phyloP scores from a whole-genome alignment of 2,113 vertebrate species.

The Cettia cetti region DNA sequence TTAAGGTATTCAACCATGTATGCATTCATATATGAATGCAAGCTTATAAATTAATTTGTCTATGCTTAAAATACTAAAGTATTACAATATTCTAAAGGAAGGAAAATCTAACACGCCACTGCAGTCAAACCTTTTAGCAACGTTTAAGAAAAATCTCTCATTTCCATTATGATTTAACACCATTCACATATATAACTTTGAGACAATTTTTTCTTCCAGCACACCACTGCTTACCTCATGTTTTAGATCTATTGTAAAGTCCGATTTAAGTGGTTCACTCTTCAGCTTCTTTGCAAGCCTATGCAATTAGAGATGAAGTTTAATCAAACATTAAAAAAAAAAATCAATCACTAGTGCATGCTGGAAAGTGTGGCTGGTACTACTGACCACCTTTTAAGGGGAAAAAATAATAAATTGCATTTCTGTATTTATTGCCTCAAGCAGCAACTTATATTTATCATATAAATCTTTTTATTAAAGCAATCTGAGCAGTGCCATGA shows the following conservation, averaged over 20 bases:
- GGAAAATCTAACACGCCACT: background rate
- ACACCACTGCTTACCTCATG: conserved; percentile 83
- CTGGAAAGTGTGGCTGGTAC: background rate
- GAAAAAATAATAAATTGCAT: background rate
- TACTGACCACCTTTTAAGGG: background rate
- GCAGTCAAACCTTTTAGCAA: background rate
- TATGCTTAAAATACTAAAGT: background rate
- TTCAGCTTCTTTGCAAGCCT: conserved; percentile 88
- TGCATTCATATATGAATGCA: background rate
- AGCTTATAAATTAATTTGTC: background rate
- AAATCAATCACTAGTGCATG: background rate
- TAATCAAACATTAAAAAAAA: background rate
- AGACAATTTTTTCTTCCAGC: background rate
- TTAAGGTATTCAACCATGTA: background rate
- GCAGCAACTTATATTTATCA: background rate
- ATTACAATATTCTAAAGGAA: background rate
- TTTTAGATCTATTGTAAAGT: conserved; percentile 98
- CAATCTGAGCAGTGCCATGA: background rate
- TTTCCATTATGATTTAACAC: background rate
- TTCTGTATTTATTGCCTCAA: background rate
- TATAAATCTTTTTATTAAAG: background rate
- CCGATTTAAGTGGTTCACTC: conserved; percentile 88
- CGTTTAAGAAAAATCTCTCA: background rate
- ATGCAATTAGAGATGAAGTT: conserved; percentile 44
- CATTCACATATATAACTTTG: background rate